These are phyloP conservation scores for Phasianus colchicus DNA, from an alignment of 2,113 vertebrate genomes.

Conservation along the genomic window DNA sequence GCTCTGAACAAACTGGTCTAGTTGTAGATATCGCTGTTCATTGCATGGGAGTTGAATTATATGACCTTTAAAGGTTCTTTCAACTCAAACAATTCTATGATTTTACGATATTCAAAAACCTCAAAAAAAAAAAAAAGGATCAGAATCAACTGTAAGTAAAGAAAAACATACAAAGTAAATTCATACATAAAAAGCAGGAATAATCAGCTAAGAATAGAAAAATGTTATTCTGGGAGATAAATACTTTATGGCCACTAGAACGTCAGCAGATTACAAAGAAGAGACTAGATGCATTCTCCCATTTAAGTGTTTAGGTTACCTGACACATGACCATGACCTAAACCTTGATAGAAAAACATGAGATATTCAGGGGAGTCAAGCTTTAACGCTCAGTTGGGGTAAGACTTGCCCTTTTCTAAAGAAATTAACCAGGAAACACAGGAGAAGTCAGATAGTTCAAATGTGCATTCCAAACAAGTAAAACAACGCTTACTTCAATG, in stretches of 20 bases:
- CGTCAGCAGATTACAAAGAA: not conserved
- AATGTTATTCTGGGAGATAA: not conserved
- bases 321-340: not conserved
- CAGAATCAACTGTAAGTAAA: not conserved
- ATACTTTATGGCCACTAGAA: not conserved
- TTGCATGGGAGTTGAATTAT: no score
- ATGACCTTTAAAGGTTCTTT: no score
- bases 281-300: not conserved
- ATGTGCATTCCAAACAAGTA: not conserved
- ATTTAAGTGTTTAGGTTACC: not conserved
- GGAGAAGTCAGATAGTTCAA: not conserved
- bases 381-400: not conserved
- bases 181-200: not conserved
- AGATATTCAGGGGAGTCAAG: not conserved
- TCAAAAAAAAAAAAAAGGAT: conserved; percentile 5
- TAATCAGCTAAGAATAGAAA: not conserved
- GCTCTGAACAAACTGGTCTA: no score
- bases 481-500: not conserved
- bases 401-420: not conserved
- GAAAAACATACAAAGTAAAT: not conserved
- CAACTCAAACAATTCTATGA: no score
- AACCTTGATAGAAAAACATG: not conserved
- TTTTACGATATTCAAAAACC: not conserved
- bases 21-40: no score
- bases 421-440: not conserved